These are phyloP conservation scores for Parapristionchus giblindavisi DNA, from an alignment of 2,888 invertebrate species.

Conservation along the genomic window DNA sequence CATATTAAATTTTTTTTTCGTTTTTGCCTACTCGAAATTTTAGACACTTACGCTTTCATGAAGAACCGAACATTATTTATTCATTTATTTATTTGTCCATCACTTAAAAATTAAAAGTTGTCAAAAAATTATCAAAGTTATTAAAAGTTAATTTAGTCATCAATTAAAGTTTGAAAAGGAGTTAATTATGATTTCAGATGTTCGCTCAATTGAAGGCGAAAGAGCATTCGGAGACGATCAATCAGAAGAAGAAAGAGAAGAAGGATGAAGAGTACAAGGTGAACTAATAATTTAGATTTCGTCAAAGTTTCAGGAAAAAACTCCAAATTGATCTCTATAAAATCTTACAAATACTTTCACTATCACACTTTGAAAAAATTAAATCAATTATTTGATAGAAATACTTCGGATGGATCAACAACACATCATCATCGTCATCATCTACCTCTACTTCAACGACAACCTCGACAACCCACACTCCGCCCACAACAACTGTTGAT, in stretches of 20 bases:
- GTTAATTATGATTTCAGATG: neutral
- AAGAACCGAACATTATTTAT: too few species aligned
- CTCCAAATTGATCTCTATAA: neutral
- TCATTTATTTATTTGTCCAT: too few species aligned
- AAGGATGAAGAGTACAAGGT: constrained; percentile 24
- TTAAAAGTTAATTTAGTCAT: too few species aligned
- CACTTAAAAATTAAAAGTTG: too few species aligned
- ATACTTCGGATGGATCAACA: constrained; percentile 33
- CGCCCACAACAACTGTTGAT: neutral
- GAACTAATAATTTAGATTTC: neutral
- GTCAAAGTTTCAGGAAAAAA: neutral
- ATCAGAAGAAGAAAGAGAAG: constrained; percentile 6
- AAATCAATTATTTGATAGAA: neutral
- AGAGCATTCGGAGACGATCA: constrained; percentile 3
- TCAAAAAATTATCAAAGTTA: too few species aligned
- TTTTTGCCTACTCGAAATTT: too few species aligned
- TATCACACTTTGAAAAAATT: neutral
- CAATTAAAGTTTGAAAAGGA: neutral
- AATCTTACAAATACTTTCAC: neutral
- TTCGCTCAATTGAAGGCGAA: constrained; percentile 24
- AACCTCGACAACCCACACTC: neutral
- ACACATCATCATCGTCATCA: neutral
- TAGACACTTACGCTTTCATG: too few species aligned
- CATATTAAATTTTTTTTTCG: too few species aligned
- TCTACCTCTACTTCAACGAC: constrained; percentile 9